Conservation (phyloP, 2,797 vertebrate genomes). For the Jordanella pulchra region DNA sequence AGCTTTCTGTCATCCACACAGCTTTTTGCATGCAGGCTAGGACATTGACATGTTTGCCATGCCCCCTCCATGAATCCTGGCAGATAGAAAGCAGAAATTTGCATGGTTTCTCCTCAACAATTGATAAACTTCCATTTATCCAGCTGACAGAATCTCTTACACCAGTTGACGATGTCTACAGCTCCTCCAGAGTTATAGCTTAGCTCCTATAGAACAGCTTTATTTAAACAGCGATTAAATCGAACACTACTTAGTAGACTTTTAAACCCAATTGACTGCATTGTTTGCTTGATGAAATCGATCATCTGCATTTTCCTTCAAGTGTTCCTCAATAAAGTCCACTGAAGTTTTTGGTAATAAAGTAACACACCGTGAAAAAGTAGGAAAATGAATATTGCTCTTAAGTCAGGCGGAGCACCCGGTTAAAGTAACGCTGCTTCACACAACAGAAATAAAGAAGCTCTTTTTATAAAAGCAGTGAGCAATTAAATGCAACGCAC, state of each 20-base stretch:
- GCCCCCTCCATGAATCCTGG: no score
- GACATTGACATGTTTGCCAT: not conserved
- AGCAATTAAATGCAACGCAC: conserved; percentile 9
- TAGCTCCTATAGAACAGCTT: not conserved
- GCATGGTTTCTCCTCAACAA: not conserved
- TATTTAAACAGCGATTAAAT: not conserved
- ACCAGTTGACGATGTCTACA: not conserved
- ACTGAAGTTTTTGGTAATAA: no score
- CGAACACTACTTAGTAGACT: not conserved
- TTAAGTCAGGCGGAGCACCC: no score
- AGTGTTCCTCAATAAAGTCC: no score
- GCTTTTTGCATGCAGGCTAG: conserved; percentile 15
- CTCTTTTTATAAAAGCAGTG: conserved; percentile 45
- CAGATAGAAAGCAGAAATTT: not conserved
- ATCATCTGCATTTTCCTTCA: no score
- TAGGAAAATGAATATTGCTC: no score
- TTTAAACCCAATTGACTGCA: not conserved
- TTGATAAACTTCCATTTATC: not conserved
- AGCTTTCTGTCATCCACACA: conserved; percentile 16
- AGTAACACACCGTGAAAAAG: no score
- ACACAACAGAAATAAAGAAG: conserved; percentile 24
- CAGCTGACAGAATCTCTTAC: not conserved
- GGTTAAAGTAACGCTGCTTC: conserved; percentile 19
- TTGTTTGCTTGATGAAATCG: not conserved
- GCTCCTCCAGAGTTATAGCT: not conserved